These are phyloP conservation scores for Mobula hypostoma DNA, from an alignment of 2,113 vertebrate genomes.

Conservation along the genomic window DNA sequence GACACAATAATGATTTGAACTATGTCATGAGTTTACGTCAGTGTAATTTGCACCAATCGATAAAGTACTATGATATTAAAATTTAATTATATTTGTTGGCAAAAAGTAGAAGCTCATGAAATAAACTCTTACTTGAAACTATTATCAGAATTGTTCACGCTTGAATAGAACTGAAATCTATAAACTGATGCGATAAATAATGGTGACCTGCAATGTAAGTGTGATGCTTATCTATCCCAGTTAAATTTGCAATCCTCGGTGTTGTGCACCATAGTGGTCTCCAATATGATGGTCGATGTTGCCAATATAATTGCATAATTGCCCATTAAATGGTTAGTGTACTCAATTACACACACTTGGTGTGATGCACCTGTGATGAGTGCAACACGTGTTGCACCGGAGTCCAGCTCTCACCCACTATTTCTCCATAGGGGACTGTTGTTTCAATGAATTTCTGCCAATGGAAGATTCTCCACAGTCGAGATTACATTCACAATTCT, in stretches of 20 bases:
- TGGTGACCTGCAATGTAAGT: background rate
- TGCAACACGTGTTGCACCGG: background rate
- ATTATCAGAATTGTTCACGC: background rate
- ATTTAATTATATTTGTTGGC: background rate
- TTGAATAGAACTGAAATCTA: background rate
- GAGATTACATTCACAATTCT: background rate
- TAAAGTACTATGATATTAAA: background rate
- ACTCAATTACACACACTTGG: background rate
- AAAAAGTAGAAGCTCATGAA: background rate
- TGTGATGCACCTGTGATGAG: background rate
- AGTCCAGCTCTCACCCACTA: background rate
- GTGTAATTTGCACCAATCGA: background rate
- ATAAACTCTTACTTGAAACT: background rate
- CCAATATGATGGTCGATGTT: background rate
- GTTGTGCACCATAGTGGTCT: background rate
- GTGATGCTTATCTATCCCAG: background rate
- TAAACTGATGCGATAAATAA: background rate
- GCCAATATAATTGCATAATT: conserved; percentile 13
- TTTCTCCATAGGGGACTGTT: background rate
- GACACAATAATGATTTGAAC: background rate
- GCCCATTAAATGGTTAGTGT: background rate
- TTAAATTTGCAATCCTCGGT: background rate
- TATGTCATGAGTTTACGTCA: background rate
- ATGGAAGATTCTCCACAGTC: background rate
- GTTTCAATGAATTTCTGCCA: background rate